These are phyloP conservation scores for Aphaenogaster floridana DNA, from an alignment of 1,140 invertebrate species.

Conservation along the genomic window DNA sequence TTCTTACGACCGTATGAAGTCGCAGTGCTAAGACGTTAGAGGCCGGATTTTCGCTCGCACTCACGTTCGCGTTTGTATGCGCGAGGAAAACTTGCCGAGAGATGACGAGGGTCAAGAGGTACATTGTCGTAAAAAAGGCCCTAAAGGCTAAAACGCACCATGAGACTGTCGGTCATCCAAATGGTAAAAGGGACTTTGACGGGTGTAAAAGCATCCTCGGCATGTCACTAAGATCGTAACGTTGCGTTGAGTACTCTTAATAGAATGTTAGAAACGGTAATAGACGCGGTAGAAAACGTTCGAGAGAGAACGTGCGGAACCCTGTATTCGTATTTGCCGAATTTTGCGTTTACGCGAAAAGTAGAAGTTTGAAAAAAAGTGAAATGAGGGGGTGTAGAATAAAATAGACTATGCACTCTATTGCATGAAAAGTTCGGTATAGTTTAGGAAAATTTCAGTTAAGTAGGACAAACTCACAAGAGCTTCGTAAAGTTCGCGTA, in stretches of 20 bases:
- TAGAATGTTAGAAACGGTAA: slow-evolving; percentile 32
- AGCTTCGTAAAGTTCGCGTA: background rate
- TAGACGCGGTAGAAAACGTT: background rate
- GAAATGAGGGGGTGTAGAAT: background rate
- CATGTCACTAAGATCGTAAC: background rate
- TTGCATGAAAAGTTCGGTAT: background rate
- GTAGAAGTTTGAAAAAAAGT: background rate
- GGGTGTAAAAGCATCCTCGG: slow-evolving; percentile 4
- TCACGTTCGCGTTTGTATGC: slow-evolving; percentile 26
- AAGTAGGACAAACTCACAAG: slow-evolving; percentile 17
- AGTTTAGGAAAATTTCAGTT: slow-evolving; percentile 6
- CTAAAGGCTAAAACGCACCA: slow-evolving; percentile 57
- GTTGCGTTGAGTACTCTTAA: slow-evolving; percentile 28
- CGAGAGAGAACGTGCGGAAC: background rate
- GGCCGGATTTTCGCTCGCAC: background rate
- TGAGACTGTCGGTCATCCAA: slow-evolving; percentile 14
- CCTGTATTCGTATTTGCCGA: background rate
- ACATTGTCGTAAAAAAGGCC: slow-evolving; percentile 60
- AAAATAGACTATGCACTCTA: background rate
- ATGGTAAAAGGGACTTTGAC: slow-evolving; percentile 26
- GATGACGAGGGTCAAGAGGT: slow-evolving; percentile 64
- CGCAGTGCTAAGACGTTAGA: slow-evolving; percentile 36
- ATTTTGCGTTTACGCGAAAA: background rate
- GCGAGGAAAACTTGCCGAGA: slow-evolving; percentile 16
- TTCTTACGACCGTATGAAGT: slow-evolving; percentile 29